Evolutionary conservation across 1,140 invertebrate genomes (phyloP).

Genomic region (Leptonema lineaticorne): DNA sequence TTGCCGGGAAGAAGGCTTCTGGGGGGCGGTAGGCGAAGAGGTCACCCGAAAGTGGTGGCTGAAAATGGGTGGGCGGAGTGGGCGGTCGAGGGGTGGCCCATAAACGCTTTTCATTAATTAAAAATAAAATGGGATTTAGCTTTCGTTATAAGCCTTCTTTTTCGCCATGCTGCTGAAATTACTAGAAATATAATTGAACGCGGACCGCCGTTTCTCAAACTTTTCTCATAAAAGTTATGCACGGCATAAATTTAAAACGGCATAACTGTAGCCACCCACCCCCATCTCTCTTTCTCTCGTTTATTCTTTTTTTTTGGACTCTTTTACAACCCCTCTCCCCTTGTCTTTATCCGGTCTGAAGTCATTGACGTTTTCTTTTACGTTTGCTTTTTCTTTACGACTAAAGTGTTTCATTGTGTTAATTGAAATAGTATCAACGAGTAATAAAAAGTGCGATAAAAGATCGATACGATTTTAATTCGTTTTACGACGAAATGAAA

Average conservation of each 20-base stretch:
- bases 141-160: slow-evolving; percentile 35
- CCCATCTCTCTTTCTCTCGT: too few relatives aligned
- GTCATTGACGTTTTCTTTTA: too few relatives aligned
- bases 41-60: background rate
- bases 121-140: slow-evolving; percentile 38
- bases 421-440: too few relatives aligned
- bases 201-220: slow-evolving; percentile 14
- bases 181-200: slow-evolving; percentile 29
- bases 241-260: slow-evolving; percentile 14
- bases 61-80: background rate
- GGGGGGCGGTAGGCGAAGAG: background rate
- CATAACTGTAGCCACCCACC: too few relatives aligned
- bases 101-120: slow-evolving; percentile 40
- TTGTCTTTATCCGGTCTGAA: too few relatives aligned
- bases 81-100: background rate
- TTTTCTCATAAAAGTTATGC: slow-evolving; percentile 20
- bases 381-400: too few relatives aligned
- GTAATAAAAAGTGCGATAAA: too few relatives aligned
- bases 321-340: too few relatives aligned
- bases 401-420: too few relatives aligned
- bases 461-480: too few relatives aligned
- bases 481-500: too few relatives aligned
- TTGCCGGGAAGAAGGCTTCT: slow-evolving; percentile 5
- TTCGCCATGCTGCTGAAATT: slow-evolving; percentile 24
- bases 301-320: too few relatives aligned